Evolutionary conservation across 37 sponge, comb jelly and placozoan genomes (phyloP).

Genomic region (Halichondria panicea): DNA sequence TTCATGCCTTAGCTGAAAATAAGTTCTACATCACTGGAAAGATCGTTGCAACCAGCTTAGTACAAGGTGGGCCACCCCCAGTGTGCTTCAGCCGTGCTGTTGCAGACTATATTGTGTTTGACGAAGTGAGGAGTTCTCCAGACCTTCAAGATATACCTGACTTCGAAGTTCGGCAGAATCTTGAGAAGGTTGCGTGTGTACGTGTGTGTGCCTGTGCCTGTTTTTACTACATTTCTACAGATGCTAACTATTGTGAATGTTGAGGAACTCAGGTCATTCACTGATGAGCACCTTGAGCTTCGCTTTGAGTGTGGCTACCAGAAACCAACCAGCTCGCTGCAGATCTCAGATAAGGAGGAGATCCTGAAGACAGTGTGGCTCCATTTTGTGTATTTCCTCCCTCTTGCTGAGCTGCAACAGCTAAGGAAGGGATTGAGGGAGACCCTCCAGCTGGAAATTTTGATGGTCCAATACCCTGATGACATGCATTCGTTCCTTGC

Average conservation of each 20-base stretch:
- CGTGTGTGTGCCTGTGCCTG: no score
- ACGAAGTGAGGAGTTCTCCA: slow-evolving; percentile 5
- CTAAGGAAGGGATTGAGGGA: slow-evolving; percentile 24
- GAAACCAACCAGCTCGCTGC: slow-evolving; percentile 3
- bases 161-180: background rate
- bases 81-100: slow-evolving; percentile 31
- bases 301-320: slow-evolving; percentile 24
- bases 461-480: background rate
- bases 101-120: slow-evolving; percentile 27
- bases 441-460: slow-evolving; percentile 19
- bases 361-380: slow-evolving; percentile 19
- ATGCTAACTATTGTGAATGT: no score
- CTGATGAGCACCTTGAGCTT: background rate
- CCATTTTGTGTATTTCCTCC: slow-evolving; percentile 17
- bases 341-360: slow-evolving; percentile 2
- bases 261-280: no score
- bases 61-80: slow-evolving; percentile 33
- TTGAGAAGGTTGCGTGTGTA: no score
- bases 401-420: slow-evolving; percentile 28
- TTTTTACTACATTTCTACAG: no score
- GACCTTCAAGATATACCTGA: slow-evolving; percentile 15
- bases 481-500: background rate
- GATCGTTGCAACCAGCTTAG: slow-evolving; percentile 25
- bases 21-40: slow-evolving; percentile 22
- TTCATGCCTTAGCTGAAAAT: slow-evolving; percentile 20